These are phyloP conservation scores for Eunapius fragilis DNA, from an alignment of 37 sponge, comb jelly and placozoan genomes.

Conservation along the genomic window DNA sequence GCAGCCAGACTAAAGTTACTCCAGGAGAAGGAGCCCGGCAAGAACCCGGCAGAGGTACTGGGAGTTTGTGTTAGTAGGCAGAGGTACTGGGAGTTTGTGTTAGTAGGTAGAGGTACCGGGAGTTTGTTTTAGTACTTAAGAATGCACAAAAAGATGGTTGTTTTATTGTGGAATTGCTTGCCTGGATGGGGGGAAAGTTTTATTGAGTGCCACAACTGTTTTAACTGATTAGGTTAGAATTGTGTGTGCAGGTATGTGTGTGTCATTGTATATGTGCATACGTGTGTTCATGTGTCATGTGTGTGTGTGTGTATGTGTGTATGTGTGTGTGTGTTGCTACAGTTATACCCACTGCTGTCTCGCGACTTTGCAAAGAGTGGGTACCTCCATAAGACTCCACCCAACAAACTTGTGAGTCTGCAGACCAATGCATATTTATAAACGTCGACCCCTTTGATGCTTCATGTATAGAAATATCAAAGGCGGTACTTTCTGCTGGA, in stretches of 20 bases:
- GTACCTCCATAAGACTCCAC: slow-evolving; percentile 76
- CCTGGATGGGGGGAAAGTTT: too few relatives aligned
- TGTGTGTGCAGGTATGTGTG: slow-evolving; percentile 23
- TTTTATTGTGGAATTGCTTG: too few relatives aligned
- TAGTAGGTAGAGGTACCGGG: too few relatives aligned
- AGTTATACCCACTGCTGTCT: slow-evolving; percentile 39
- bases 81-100: too few relatives aligned
- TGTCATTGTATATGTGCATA: slow-evolving; percentile 1
- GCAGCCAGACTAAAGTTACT: slow-evolving; percentile 64
- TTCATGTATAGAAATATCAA: slow-evolving; percentile 62
- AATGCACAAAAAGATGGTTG: too few relatives aligned
- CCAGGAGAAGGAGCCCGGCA: slow-evolving; percentile 17
- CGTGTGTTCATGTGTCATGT: background rate
- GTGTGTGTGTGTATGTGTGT: slow-evolving; percentile 26
- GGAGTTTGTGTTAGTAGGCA: too few relatives aligned
- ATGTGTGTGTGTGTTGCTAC: background rate
- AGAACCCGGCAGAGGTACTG: slow-evolving; percentile 33
- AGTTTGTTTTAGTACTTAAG: background rate
- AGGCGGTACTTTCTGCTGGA: slow-evolving; percentile 75
- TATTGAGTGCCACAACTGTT: background rate
- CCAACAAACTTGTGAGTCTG: slow-evolving; percentile 55
- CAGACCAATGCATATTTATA: background rate
- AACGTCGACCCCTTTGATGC: background rate
- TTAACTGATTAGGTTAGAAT: background rate
- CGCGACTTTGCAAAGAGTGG: slow-evolving; percentile 77